A percentile compares a stretch with the other conserved stretches of the same genome.
Conservation (phyloP, 2,113 vertebrate genomes). For the Phalacrocorax pelagicus region DNA sequence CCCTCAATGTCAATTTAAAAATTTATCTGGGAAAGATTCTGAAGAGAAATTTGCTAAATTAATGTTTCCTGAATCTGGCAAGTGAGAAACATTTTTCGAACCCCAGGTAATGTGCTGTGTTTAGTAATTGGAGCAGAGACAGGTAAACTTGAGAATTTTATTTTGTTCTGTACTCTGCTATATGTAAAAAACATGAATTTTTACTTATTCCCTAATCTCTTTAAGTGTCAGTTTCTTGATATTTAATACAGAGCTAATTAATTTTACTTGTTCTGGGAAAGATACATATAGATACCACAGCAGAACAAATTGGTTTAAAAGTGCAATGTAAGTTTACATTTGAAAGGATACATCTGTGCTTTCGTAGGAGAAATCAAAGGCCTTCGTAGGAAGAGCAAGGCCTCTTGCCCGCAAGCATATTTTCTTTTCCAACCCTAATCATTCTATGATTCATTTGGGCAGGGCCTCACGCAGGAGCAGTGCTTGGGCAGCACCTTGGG, state of each 20-base stretch:
- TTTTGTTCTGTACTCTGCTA: background rate
- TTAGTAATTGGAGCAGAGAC: background rate
- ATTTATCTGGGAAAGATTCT: background rate
- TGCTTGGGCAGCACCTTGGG: background rate
- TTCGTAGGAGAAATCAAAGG: background rate
- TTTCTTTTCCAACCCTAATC: background rate
- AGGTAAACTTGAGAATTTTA: background rate
- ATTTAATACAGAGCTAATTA: background rate
- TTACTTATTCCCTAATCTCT: background rate
- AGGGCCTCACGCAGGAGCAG: rapidly evolving
- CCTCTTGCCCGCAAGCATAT: rapidly evolving
- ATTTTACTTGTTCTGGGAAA: background rate
- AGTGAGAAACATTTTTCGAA: background rate
- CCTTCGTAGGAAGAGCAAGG: background rate
- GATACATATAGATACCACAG: background rate
- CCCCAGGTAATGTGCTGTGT: background rate
- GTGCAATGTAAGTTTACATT: background rate
- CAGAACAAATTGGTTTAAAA: background rate
- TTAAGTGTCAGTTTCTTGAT: background rate
- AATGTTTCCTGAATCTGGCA: background rate
- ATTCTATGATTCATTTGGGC: background rate
- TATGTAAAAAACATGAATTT: background rate
- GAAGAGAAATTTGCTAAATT: background rate
- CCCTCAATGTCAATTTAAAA: background rate
- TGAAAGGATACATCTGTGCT: background rate